These are phyloP conservation scores for Pelodiscus sinensis DNA, from an alignment of 2,113 vertebrate genomes.

Conservation along the genomic window DNA sequence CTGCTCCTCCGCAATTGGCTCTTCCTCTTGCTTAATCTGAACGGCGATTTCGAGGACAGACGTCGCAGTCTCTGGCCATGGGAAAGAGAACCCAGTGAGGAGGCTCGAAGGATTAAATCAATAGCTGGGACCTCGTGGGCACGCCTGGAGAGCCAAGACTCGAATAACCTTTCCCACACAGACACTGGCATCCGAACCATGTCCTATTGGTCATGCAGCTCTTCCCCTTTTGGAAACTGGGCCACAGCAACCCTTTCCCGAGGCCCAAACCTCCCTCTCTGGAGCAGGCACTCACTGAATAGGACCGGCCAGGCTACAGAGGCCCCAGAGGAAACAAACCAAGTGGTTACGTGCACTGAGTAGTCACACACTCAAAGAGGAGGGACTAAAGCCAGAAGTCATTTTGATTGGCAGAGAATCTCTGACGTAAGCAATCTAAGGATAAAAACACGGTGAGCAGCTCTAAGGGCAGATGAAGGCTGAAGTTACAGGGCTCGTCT, in stretches of 20 bases:
- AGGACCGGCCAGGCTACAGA: background rate
- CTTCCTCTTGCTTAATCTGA: constrained; percentile 69
- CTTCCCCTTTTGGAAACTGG: background rate
- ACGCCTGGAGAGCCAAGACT: background rate
- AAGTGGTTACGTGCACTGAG: background rate
- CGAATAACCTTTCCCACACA: background rate
- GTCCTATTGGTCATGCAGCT: background rate
- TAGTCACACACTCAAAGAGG: background rate
- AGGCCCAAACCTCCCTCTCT: background rate
- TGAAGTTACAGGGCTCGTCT: background rate
- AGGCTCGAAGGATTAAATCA: background rate
- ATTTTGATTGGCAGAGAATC: background rate
- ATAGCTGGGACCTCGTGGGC: background rate
- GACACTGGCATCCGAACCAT: background rate
- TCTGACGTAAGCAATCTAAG: background rate
- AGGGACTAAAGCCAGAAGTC: background rate
- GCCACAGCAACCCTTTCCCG: background rate
- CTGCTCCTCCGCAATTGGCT: constrained; percentile 49
- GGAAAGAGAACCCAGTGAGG: background rate
- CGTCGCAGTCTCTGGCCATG: constrained; percentile 34
- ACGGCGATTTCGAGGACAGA: constrained; percentile 62
- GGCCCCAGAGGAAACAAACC: background rate
- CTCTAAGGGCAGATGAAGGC: background rate
- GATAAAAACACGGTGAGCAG: background rate
- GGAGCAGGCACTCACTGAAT: background rate